Evolutionary conservation across 2,113 vertebrate species (phyloP), one percentile per base, ranked within the genome.

Genomic region (Phylloscopus whistleri): DNA sequence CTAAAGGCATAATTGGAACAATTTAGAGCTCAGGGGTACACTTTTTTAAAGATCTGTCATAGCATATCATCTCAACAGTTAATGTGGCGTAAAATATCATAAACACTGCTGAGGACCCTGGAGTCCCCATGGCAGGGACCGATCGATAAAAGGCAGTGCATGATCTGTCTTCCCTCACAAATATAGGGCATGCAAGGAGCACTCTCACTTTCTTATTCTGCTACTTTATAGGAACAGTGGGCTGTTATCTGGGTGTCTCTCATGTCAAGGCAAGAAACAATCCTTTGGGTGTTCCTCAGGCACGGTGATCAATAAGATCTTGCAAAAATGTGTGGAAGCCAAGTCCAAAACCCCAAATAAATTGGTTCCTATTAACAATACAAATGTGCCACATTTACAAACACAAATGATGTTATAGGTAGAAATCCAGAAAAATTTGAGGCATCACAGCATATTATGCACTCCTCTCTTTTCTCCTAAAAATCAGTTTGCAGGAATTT

Each of bases 1-100:
- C 93, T 64, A 91, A 87, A 95, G 95, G 90, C 91, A 39, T 97
- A 93, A 95, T 79, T 95, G 96, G 94, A 97, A 90, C 96, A 96
- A 89, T 95, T 94, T 91, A 94, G 96, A 94, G 93, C 94, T 96
- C 87, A 82, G 84, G 73, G 62, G 93, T 73, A 84, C 89, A 84
- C 91, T 92, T 85, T 88, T 89, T 89, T 51, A 79, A 90, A 94
- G 96, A 97, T 96, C 97, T 96, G 95, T 94, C 89, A 79, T 73
- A 95, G 95, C 88, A 39, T 94, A 91, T 95, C 88, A 89, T 93
- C 92, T 92, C 91, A 62, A 41, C 67, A 72, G 96, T 73, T 97
- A 97, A 97, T 93, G 93, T 93, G 88, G 90, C 41, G 62, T 92
- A 95, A 96, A 95, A 96, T 92, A 95, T 94, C 95, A 89, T 69